Conservation (phyloP, 2,797 vertebrate species). For the Sebastes itinus region DNA sequence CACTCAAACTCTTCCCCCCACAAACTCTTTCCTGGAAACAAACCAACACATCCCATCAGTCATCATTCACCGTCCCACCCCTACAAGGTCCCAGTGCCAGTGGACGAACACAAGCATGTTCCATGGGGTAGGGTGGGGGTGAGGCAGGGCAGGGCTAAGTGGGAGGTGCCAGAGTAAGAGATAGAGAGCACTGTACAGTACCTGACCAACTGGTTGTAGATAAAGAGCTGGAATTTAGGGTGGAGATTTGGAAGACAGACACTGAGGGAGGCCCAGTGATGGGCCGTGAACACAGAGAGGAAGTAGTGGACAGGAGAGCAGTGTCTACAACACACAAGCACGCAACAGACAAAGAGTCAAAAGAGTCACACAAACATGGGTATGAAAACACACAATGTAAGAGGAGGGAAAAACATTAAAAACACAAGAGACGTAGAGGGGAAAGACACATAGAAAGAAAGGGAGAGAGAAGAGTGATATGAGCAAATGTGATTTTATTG, state of each 20-base stretch:
- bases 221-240: slow-evolving; percentile 99
- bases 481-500: slow-evolving; percentile 67
- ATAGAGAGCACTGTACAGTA: slow-evolving; percentile 89
- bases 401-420: slow-evolving; percentile 7
- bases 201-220: slow-evolving; percentile 99
- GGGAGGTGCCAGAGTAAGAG: slow-evolving; percentile 68
- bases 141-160: slow-evolving; percentile 74
- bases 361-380: slow-evolving; percentile 73
- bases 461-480: slow-evolving; percentile 71
- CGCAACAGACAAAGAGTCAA: slow-evolving; percentile 58
- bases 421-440: slow-evolving; percentile 33
- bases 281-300: slow-evolving; percentile 99
- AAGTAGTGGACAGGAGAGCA: slow-evolving; percentile 99
- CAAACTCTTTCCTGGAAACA: slow-evolving; percentile 32
- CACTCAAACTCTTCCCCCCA: slow-evolving; percentile 19
- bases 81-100: slow-evolving; percentile 61
- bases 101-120: slow-evolving; percentile 93
- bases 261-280: slow-evolving; percentile 99
- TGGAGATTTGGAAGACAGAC: slow-evolving; percentile 99
- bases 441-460: slow-evolving; percentile 64
- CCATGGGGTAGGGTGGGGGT: slow-evolving; percentile 77
- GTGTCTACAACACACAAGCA: slow-evolving; percentile 94
- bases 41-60: slow-evolving; percentile 39
- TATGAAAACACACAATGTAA: slow-evolving; percentile 31
- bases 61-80: slow-evolving; percentile 48